phyloP scores from a whole-genome alignment of 2,113 vertebrate genomes.

The Rhadina sibilatrix region DNA sequence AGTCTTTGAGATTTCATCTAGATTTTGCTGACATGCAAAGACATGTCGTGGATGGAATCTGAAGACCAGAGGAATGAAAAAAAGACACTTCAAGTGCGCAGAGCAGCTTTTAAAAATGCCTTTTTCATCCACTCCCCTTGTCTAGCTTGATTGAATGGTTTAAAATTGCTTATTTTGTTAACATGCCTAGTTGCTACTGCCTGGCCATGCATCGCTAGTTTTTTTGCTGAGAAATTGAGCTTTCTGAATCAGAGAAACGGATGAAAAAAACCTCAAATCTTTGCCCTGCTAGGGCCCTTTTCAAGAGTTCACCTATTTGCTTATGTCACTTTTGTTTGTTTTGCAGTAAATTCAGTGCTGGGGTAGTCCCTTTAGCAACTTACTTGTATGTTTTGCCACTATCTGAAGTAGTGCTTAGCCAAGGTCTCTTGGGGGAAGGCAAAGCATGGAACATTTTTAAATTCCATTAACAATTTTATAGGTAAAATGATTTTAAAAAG shows the following conservation, averaged over 20 bases:
- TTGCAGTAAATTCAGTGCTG: conserved; percentile 46
- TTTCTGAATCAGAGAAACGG: conserved; percentile 6
- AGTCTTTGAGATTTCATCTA: conserved; percentile 17
- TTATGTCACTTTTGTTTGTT: conserved; percentile 55
- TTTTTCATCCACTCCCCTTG: conserved; percentile 29
- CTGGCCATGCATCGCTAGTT: background rate
- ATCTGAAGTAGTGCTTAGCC: conserved; percentile 3
- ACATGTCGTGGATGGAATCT: background rate
- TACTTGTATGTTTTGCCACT: background rate
- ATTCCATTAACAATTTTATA: background rate
- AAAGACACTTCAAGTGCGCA: background rate
- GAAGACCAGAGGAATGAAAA: conserved; percentile 34
- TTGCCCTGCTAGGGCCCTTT: background rate
- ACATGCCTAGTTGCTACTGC: background rate
- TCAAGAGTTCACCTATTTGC: conserved; percentile 51
- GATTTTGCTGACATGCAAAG: conserved; percentile 24
- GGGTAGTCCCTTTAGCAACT: conserved; percentile 4
- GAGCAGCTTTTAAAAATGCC: conserved; percentile 6
- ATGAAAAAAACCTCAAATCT: background rate
- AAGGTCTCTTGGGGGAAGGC: background rate
- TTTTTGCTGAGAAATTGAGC: conserved; percentile 1
- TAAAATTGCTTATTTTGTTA: conserved; percentile 47
- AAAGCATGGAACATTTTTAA: background rate
- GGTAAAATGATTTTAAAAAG: background rate
- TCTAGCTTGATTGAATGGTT: conserved; percentile 29